These are phyloP conservation scores for Pomacea maculata DNA, from an alignment of 1,140 invertebrate genomes.

Conservation along the genomic window DNA sequence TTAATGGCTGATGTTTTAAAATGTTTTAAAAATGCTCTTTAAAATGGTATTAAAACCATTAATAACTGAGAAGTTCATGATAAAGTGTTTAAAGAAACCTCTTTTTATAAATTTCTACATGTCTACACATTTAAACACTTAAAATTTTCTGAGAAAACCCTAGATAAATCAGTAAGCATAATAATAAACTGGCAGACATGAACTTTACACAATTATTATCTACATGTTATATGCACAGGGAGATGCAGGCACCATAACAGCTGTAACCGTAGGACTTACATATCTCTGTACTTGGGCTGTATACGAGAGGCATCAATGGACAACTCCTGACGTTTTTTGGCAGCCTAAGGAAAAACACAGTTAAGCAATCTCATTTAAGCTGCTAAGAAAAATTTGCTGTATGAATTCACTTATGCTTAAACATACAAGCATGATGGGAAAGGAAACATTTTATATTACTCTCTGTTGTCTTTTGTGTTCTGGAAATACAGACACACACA, in stretches of 20 bases:
- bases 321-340: slow-evolving; percentile 59
- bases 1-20: no score
- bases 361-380: neutral
- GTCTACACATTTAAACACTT: neutral
- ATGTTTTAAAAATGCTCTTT: no score
- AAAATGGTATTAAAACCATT: neutral
- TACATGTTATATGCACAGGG: neutral
- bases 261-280: slow-evolving; percentile 41
- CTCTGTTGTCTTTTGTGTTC: no score
- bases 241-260: neutral
- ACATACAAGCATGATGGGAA: no score
- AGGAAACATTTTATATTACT: no score
- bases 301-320: slow-evolving; percentile 61
- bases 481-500: no score
- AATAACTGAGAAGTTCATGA: neutral
- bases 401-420: no score
- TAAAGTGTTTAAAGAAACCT: neutral
- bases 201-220: neutral
- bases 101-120: neutral
- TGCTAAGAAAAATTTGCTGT: neutral
- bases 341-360: slow-evolving; percentile 41
- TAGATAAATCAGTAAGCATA: neutral
- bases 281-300: slow-evolving; percentile 53
- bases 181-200: neutral
- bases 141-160: neutral